Evolutionary conservation across 2,888 invertebrate species (phyloP).

Genomic region (Azorinus chamasolen): DNA sequence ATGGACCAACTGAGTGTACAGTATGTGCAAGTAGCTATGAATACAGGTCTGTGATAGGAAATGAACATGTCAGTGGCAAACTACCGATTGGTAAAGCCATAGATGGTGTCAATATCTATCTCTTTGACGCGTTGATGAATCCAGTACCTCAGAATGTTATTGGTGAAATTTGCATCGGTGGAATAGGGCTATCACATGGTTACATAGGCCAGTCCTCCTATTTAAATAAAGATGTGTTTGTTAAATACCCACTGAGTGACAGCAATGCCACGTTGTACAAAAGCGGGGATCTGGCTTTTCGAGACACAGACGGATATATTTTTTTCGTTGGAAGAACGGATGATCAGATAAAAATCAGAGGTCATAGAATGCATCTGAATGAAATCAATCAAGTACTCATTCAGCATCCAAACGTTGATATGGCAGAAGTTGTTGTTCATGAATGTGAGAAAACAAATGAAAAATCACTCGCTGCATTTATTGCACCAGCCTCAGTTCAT

Average conservation of each 20-base stretch:
- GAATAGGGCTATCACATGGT: slow-evolving; percentile 92
- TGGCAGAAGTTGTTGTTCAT: slow-evolving; percentile 72
- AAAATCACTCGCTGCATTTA: slow-evolving; percentile 68
- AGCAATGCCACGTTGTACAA: slow-evolving; percentile 89
- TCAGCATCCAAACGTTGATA: slow-evolving; percentile 72
- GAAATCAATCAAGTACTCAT: slow-evolving; percentile 90
- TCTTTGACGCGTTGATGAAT: slow-evolving; percentile 91
- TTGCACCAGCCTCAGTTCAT: slow-evolving; percentile 71
- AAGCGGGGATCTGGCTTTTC: slow-evolving; percentile 94
- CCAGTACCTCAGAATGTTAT: slow-evolving; percentile 91
- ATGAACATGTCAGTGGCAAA: slow-evolving; percentile 87
- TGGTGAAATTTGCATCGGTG: slow-evolving; percentile 94
- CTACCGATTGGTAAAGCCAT: slow-evolving; percentile 94
- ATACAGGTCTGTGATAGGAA: slow-evolving; percentile 86
- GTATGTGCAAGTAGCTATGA: slow-evolving; percentile 95
- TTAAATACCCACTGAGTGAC: slow-evolving; percentile 62
- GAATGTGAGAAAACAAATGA: slow-evolving; percentile 58
- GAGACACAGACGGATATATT: slow-evolving; percentile 90
- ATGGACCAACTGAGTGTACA: slow-evolving; percentile 97
- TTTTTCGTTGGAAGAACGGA: slow-evolving; percentile 92
- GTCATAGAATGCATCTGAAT: slow-evolving; percentile 94
- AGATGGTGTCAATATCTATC: slow-evolving; percentile 93
- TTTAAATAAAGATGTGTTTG: slow-evolving; percentile 85
- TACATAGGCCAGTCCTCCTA: slow-evolving; percentile 91
- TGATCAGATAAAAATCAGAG: slow-evolving; percentile 89